A percentile compares a stretch with the other conserved stretches of the same genome.
phyloP scores from a whole-genome alignment of 2,888 invertebrate genomes.

The Ellobium chinense region DNA sequence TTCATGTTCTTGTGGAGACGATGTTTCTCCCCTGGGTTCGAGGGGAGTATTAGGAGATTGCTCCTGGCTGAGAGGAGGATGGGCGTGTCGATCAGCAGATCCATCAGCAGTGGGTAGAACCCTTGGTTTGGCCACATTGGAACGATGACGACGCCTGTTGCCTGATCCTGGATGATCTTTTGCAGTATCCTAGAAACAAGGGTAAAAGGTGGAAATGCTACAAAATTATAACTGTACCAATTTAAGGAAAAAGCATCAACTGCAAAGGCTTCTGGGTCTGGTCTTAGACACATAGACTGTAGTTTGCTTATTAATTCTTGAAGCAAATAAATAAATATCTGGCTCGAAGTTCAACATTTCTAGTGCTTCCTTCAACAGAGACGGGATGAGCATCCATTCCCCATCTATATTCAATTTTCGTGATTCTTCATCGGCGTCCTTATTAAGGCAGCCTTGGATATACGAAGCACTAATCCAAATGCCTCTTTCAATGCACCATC shows the following conservation, averaged over 20 bases:
- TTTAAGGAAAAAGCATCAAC: constrained; percentile 41
- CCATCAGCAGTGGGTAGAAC: constrained; percentile 26
- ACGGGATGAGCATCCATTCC: constrained; percentile 42
- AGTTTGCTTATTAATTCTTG: constrained; percentile 38
- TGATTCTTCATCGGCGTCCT: constrained; percentile 22
- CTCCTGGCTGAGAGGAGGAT: constrained; percentile 13
- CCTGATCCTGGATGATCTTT: constrained; percentile 37
- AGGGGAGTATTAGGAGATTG: background rate
- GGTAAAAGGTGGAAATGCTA: constrained; percentile 49
- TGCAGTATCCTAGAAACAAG: constrained; percentile 21
- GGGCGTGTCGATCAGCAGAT: constrained; percentile 17
- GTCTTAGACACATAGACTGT: constrained; percentile 27
- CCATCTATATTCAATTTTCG: constrained; percentile 13
- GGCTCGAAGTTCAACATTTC: background rate
- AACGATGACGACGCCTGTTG: constrained; percentile 32
- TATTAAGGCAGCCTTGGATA: constrained; percentile 26
- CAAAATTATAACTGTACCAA: constrained; percentile 28
- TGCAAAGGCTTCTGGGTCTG: constrained; percentile 38
- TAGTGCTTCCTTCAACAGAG: constrained; percentile 13
- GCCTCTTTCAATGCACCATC: constrained; percentile 2
- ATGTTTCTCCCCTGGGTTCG: background rate
- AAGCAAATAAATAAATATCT: constrained; percentile 49
- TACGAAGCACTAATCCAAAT: constrained; percentile 10
- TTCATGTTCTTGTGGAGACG: background rate
- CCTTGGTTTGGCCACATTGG: constrained; percentile 39